These are phyloP conservation scores for Lycophotia porphyrea DNA, from an alignment of 2,888 invertebrate genomes.

Conservation along the genomic window DNA sequence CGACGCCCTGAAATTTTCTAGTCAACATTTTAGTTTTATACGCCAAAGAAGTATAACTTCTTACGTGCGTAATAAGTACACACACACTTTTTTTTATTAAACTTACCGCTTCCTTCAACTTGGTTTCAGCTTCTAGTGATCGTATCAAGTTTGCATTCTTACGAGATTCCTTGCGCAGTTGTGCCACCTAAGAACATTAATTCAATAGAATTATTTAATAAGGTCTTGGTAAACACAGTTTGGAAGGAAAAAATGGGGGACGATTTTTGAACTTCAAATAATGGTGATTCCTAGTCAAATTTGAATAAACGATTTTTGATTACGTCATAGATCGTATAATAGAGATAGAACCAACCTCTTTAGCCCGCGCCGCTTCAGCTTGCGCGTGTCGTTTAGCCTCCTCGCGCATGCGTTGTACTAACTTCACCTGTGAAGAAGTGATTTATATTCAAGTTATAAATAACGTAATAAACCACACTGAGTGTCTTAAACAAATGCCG, in stretches of 20 bases:
- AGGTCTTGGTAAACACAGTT: neutral
- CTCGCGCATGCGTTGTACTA: constrained; percentile 98
- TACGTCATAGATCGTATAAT: neutral
- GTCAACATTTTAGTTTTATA: too few relatives aligned
- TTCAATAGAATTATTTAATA: neutral
- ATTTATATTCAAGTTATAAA: neutral
- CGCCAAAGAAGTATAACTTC: too few relatives aligned
- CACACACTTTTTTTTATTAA: too few relatives aligned
- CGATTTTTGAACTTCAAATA: neutral
- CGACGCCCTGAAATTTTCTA: too few relatives aligned
- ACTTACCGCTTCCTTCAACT: constrained; percentile 94
- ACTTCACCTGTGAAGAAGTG: constrained; percentile 90
- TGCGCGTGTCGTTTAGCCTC: constrained; percentile 96
- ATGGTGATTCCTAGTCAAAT: neutral
- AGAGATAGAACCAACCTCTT: constrained; percentile 89
- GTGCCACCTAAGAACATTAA: constrained; percentile 91
- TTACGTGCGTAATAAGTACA: too few relatives aligned
- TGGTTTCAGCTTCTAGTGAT: constrained; percentile 96
- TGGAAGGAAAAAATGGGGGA: neutral
- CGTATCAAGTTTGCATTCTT: constrained; percentile 96
- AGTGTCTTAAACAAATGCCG: too few relatives aligned
- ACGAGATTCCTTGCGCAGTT: constrained; percentile 96
- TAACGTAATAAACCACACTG: neutral
- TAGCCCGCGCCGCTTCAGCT: constrained; percentile 93
- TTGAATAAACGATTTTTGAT: neutral